Percentiles rank a stretch among this genome's conserved stretches.
Evolutionary conservation across 2,888 invertebrate species (phyloP).

Genomic region (Anodontia alba): DNA sequence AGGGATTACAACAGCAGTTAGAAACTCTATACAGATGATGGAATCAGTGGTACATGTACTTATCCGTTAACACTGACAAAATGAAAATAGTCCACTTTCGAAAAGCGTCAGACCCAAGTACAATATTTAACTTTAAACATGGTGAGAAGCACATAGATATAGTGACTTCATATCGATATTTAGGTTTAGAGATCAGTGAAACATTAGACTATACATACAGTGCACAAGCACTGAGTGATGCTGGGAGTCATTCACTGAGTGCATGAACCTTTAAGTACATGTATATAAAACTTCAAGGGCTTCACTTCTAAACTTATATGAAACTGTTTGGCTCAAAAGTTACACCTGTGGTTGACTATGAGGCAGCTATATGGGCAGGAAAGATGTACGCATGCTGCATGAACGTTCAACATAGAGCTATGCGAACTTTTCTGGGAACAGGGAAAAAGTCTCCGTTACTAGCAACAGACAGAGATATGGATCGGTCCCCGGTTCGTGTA

Average conservation of each 20-base stretch:
- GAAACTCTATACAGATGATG: not conserved
- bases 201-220: not conserved
- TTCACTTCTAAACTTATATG: not conserved
- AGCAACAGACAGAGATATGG: slow-evolving; percentile 6
- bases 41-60: not conserved
- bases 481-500: not conserved
- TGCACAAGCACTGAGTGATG: not conserved
- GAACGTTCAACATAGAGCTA: slow-evolving; percentile 7
- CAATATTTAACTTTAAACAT: not conserved
- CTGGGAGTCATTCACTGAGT: slow-evolving; percentile 12
- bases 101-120: not conserved
- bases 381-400: slow-evolving; percentile 7
- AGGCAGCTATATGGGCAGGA: slow-evolving; percentile 1
- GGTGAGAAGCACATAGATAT: not conserved
- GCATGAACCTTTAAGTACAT: slow-evolving; percentile 11
- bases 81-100: not conserved
- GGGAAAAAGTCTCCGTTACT: slow-evolving; percentile 8
- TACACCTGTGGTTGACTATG: slow-evolving; percentile 8
- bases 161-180: not conserved
- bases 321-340: slow-evolving; percentile 2
- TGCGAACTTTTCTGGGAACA: slow-evolving; percentile 8
- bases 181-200: slow-evolving; percentile 1
- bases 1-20: not conserved
- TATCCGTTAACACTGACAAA: not conserved
- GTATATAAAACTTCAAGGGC: not conserved